These are phyloP conservation scores for Syngnathus typhle DNA, from an alignment of 2,113 vertebrate genomes.

Conservation along the genomic window DNA sequence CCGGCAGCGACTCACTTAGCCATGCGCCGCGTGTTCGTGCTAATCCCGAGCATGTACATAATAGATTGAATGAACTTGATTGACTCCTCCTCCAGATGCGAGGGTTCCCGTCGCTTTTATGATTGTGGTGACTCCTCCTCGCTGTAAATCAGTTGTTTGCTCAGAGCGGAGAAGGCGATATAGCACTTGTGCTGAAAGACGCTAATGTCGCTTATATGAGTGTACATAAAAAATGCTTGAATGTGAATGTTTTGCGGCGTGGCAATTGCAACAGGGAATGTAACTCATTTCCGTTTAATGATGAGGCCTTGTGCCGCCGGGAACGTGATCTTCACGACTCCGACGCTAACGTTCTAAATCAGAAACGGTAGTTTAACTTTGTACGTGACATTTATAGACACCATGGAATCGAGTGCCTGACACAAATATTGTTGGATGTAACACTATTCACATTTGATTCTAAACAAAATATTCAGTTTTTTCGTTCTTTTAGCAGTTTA, in stretches of 20 bases:
- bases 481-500: no score
- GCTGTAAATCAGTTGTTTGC: neutral
- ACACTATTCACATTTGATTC: neutral
- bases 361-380: constrained; percentile 18
- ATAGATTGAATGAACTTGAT: constrained; percentile 42
- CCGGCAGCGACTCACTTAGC: constrained; percentile 12
- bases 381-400: constrained; percentile 20
- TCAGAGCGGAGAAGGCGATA: constrained; percentile 10
- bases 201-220: constrained; percentile 29
- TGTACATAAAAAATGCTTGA: constrained; percentile 16
- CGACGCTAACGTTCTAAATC: constrained; percentile 24
- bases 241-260: constrained; percentile 36
- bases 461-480: no score
- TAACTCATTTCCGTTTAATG: constrained; percentile 33
- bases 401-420: neutral
- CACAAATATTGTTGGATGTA: neutral
- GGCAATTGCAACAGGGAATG: constrained; percentile 26
- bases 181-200: constrained; percentile 44
- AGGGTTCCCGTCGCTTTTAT: neutral
- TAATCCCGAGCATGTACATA: constrained; percentile 25
- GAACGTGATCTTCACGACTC: constrained; percentile 27
- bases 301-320: constrained; percentile 18
- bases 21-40: constrained; percentile 9
- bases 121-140: constrained; percentile 12
- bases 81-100: constrained; percentile 38